These are phyloP conservation scores for Agrilus biguttatus DNA, from an alignment of 2,888 invertebrate genomes.

Conservation along the genomic window DNA sequence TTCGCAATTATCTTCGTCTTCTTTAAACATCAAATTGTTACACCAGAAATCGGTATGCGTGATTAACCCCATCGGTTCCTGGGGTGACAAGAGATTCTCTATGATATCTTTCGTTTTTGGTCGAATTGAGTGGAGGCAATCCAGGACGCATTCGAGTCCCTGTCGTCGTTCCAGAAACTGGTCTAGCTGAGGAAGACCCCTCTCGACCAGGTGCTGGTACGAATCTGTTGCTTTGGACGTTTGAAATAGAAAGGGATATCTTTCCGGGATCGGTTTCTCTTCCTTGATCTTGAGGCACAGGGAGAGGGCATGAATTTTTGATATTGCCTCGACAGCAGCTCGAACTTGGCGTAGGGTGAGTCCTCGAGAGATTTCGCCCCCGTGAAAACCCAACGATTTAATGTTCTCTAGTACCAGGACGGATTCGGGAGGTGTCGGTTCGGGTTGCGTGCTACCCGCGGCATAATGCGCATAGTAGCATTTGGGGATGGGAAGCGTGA, in stretches of 20 bases:
- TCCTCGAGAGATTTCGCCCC: slow-evolving; percentile 55
- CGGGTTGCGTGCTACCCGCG: slow-evolving; percentile 29
- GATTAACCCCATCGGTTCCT: slow-evolving; percentile 58
- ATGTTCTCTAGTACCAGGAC: slow-evolving; percentile 64
- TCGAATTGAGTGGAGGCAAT: slow-evolving; percentile 43
- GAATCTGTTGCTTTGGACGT: slow-evolving; percentile 67
- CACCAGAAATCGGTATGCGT: slow-evolving; percentile 79
- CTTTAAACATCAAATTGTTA: slow-evolving; percentile 58
- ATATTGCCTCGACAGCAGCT: slow-evolving; percentile 56
- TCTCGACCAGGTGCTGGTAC: slow-evolving; percentile 61
- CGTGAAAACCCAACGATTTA: slow-evolving; percentile 45
- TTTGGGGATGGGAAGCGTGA: slow-evolving; percentile 51
- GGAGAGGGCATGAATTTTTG: slow-evolving; percentile 58
- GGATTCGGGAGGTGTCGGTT: slow-evolving; percentile 41
- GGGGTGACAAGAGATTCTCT: slow-evolving; percentile 52
- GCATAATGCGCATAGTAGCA: slow-evolving; percentile 53
- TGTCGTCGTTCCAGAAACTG: slow-evolving; percentile 53
- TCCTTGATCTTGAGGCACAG: slow-evolving; percentile 45
- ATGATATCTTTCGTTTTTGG: slow-evolving; percentile 58
- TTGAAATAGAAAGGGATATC: slow-evolving; percentile 58
- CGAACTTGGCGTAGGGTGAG: slow-evolving; percentile 48
- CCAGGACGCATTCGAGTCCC: slow-evolving; percentile 46
- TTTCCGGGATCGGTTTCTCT: slow-evolving; percentile 34
- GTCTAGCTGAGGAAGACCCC: slow-evolving; percentile 62
- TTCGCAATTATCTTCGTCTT: slow-evolving; percentile 33